Conservation (phyloP, 2,113 vertebrate genomes). For the Stegastes partitus region DNA sequence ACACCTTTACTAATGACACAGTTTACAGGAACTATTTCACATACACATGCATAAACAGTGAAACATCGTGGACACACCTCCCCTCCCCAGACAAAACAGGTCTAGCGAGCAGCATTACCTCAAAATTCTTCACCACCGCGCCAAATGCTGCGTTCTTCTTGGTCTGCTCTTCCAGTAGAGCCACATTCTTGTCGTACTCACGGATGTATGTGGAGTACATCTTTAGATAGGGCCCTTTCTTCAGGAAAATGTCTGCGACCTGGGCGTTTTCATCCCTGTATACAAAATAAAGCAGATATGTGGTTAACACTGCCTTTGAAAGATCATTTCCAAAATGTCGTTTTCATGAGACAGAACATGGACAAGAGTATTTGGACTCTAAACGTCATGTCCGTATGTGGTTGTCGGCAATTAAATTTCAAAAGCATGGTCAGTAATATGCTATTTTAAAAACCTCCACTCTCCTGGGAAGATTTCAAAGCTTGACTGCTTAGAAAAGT, state of each 20-base stretch:
- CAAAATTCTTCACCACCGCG: slow-evolving; percentile 91
- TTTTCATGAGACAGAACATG: not conserved
- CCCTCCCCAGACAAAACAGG: slow-evolving; percentile 52
- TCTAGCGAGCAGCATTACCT: slow-evolving; percentile 85
- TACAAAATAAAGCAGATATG: slow-evolving; percentile 16
- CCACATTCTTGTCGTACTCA: slow-evolving; percentile 96
- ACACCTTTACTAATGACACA: not conserved
- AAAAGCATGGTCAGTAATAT: not conserved
- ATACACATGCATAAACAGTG: slow-evolving; percentile 3
- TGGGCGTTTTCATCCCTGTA: slow-evolving; percentile 90
- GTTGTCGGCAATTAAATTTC: not conserved
- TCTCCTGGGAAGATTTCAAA: too few relatives aligned
- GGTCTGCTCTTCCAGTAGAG: slow-evolving; percentile 94
- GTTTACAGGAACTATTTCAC: not conserved
- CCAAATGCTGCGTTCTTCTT: slow-evolving; percentile 92
- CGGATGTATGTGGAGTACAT: slow-evolving; percentile 99
- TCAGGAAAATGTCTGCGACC: slow-evolving; percentile 96
- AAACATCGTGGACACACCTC: not conserved
- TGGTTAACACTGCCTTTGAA: not conserved
- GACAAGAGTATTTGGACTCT: not conserved
- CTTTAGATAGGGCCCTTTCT: slow-evolving; percentile 96
- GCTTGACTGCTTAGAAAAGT: not conserved
- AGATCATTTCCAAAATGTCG: not conserved
- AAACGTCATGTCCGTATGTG: not conserved
- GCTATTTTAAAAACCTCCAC: not conserved